Percentiles rank a stretch among this genome's conserved stretches.
These are phyloP conservation scores for Spatulosminthurus flaviceps DNA, from an alignment of 2,888 invertebrate genomes.

Conservation along the genomic window DNA sequence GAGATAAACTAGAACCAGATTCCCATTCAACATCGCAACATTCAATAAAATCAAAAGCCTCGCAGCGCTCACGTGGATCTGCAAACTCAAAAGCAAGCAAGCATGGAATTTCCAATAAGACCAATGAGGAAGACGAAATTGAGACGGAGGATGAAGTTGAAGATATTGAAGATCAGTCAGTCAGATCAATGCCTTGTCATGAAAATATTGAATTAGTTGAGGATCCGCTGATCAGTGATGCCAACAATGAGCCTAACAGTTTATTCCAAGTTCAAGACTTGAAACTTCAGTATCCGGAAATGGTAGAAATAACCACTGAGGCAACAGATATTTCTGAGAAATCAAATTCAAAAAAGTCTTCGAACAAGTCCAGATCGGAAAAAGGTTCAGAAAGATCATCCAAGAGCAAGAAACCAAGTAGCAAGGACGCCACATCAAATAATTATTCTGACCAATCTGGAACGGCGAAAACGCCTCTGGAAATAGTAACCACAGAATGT, in stretches of 20 bases:
- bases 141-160: constrained; percentile 26
- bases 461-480: too few species aligned
- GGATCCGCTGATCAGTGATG: background rate
- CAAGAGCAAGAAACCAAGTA: too few species aligned
- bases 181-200: background rate
- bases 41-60: background rate
- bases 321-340: background rate
- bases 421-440: too few species aligned
- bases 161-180: constrained; percentile 22
- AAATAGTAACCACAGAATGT: too few species aligned
- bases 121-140: background rate
- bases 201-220: background rate
- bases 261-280: too few species aligned
- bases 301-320: too few species aligned
- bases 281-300: too few species aligned
- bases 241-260: too few species aligned
- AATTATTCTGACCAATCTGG: too few species aligned
- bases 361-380: background rate
- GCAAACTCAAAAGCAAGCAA: background rate
- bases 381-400: background rate
- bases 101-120: background rate
- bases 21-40: background rate
- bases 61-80: too few species aligned
- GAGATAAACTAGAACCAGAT: background rate
- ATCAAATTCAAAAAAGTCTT: background rate